Conservation (phyloP, 1,140 invertebrate species). For the Sipha flava region DNA sequence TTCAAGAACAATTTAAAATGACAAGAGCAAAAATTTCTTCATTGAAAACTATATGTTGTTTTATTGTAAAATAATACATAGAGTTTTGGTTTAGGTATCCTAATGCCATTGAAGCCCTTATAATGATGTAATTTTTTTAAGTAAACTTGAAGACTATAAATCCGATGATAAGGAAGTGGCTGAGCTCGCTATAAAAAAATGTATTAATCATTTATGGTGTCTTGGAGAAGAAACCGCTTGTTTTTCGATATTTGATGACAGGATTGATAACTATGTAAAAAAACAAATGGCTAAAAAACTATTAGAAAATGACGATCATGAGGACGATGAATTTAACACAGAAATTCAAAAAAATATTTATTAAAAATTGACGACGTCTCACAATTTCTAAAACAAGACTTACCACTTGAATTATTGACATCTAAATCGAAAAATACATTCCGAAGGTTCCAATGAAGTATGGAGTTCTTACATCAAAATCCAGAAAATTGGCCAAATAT, state of each 20-base stretch:
- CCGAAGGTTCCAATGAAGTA: background rate
- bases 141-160: background rate
- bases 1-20: too few relatives aligned
- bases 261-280: background rate
- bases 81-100: background rate
- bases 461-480: background rate
- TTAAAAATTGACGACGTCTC: background rate
- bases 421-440: background rate
- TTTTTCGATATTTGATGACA: slow-evolving; percentile 1
- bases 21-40: too few relatives aligned
- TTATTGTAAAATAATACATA: background rate
- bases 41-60: background rate
- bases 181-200: background rate
- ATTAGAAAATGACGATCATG: background rate
- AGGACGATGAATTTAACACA: background rate
- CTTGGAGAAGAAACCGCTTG: background rate
- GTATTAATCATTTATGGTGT: background rate
- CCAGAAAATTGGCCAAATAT: background rate
- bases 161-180: background rate
- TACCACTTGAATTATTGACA: background rate
- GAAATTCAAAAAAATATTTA: background rate
- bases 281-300: background rate
- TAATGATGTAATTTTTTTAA: background rate
- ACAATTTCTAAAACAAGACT: background rate
- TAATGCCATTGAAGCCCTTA: background rate